Evolutionary conservation across 2,888 invertebrate genomes (phyloP).

Genomic region (Podotricha telesiphe): DNA sequence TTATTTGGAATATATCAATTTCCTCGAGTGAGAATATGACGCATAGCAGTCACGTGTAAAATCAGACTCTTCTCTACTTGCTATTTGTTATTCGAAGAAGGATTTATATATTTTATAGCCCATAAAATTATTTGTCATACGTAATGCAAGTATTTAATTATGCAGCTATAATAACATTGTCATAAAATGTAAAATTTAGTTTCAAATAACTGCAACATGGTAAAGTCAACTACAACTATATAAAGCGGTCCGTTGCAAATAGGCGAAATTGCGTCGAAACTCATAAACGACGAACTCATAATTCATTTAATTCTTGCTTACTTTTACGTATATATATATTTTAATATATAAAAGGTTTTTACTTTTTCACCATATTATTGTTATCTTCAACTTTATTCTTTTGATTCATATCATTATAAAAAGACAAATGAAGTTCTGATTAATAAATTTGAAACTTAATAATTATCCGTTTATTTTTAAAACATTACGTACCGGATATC

Average conservation of each 20-base stretch:
- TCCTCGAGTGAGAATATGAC: too few relatives aligned
- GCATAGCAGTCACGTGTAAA: too few relatives aligned
- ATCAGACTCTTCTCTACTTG: too few relatives aligned
- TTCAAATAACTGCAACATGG: slow-evolving; percentile 8
- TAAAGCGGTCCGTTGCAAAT: slow-evolving; percentile 1
- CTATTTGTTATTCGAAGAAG: neutral
- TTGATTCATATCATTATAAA: too few relatives aligned
- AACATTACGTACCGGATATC: neutral
- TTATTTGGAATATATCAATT: too few relatives aligned
- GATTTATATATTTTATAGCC: neutral
- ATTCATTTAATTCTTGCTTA: neutral
- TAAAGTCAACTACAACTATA: slow-evolving; percentile 2
- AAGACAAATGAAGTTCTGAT: too few relatives aligned
- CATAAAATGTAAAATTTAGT: slow-evolving; percentile 16
- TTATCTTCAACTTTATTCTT: too few relatives aligned
- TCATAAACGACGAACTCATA: neutral
- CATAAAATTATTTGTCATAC: slow-evolving; percentile 4
- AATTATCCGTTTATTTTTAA: neutral
- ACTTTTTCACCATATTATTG: too few relatives aligned
- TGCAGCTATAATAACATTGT: neutral
- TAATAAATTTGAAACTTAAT: too few relatives aligned
- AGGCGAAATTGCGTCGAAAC: neutral
- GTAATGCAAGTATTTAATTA: neutral
- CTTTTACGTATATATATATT: too few relatives aligned
- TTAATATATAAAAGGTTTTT: too few relatives aligned